Percentiles rank a stretch among this genome's conserved stretches.
phyloP scores from a whole-genome alignment of 1,140 invertebrate genomes.

The Onthophagus taurus region DNA sequence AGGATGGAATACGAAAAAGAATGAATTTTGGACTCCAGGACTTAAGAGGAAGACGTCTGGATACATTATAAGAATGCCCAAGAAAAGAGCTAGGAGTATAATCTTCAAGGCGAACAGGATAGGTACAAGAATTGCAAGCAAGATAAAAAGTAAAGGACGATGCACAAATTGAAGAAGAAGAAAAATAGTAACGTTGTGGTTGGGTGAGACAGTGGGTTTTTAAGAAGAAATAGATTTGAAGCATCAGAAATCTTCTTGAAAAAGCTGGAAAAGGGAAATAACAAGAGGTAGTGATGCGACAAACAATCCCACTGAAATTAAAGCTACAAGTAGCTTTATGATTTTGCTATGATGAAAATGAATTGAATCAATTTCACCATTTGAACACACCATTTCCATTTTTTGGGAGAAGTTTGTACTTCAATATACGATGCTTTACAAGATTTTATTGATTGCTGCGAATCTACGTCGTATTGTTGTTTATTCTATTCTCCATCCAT shows the following conservation, averaged over 20 bases:
- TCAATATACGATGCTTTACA: conserved; percentile 21
- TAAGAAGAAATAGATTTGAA: conserved; percentile 20
- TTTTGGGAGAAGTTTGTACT: conserved; percentile 16
- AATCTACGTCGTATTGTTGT: conserved; percentile 17
- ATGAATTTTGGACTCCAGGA: too few species aligned
- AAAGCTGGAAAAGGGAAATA: conserved; percentile 24
- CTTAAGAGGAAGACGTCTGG: too few species aligned
- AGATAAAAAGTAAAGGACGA: too few species aligned
- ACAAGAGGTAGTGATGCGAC: conserved; percentile 25
- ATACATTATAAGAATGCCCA: too few species aligned
- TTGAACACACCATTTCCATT: conserved; percentile 23
- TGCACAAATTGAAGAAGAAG: too few species aligned
- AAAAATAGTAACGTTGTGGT: conserved; percentile 19
- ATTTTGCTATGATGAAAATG: conserved; percentile 6
- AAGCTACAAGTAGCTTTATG: conserved; percentile 12
- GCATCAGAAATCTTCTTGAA: conserved; percentile 20
- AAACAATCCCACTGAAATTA: conserved; percentile 7
- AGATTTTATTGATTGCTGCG: conserved; percentile 20
- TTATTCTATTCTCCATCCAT: conserved; percentile 15
- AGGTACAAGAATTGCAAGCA: too few species aligned
- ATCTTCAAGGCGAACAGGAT: too few species aligned
- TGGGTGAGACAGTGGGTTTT: conserved; percentile 23
- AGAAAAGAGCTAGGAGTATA: too few species aligned
- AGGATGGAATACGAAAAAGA: too few species aligned
- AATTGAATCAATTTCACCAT: conserved; percentile 11